Percentiles rank a stretch among this genome's conserved stretches.
Evolutionary conservation across 2,888 invertebrate species (phyloP).

Genomic region (Holacanthella duospinosa): DNA sequence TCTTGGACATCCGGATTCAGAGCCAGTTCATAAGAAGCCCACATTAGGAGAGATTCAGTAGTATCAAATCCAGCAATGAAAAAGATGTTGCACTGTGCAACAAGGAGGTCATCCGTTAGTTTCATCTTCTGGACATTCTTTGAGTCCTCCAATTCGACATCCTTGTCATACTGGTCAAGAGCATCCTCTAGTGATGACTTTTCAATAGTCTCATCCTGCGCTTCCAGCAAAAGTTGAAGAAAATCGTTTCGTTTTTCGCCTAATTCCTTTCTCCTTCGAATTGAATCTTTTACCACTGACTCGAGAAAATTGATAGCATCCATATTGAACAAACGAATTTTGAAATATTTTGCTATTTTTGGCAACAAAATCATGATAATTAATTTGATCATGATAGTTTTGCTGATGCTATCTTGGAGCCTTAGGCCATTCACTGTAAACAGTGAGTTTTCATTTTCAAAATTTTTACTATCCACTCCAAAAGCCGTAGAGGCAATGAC

Average conservation of each 20-base stretch:
- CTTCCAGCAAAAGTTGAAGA: slow-evolving; percentile 13
- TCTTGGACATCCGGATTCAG: too few species aligned
- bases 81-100: too few species aligned
- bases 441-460: slow-evolving; percentile 41
- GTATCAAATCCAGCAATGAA: too few species aligned
- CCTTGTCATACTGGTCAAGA: slow-evolving; percentile 4
- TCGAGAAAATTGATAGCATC: slow-evolving; percentile 4
- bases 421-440: slow-evolving; percentile 38
- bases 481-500: slow-evolving; percentile 43
- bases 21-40: too few species aligned
- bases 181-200: background rate
- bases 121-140: too few species aligned
- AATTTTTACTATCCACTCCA: slow-evolving; percentile 42
- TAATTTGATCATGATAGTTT: background rate
- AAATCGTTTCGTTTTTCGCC: slow-evolving; percentile 12
- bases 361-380: background rate
- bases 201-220: background rate
- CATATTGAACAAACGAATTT: background rate
- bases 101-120: too few species aligned
- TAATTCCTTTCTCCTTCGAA: background rate
- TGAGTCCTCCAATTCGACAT: background rate
- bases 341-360: background rate
- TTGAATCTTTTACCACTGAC: background rate
- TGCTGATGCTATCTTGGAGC: slow-evolving; percentile 7
- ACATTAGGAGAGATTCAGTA: too few species aligned